Conservation (phyloP, 2,888 invertebrate genomes). For the Pachymerium ferrugineum region DNA sequence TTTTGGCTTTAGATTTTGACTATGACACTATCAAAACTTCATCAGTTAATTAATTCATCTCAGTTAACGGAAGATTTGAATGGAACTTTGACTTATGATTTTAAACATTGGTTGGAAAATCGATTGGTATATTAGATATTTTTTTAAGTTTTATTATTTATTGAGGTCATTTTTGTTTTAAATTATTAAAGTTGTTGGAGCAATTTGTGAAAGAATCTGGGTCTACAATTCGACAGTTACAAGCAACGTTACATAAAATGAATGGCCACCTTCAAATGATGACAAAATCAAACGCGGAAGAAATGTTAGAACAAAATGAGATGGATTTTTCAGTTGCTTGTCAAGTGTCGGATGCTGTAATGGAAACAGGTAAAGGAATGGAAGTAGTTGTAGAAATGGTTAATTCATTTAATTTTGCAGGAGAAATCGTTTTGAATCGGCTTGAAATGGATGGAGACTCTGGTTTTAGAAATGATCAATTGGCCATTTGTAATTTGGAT, state of each 20-base stretch:
- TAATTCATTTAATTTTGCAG: constrained; percentile 32
- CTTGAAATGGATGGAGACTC: constrained; percentile 51
- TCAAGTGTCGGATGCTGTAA: neutral
- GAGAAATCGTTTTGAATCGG: constrained; percentile 54
- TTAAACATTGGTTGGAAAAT: constrained; percentile 67
- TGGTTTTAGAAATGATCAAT: constrained; percentile 37
- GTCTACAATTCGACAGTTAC: constrained; percentile 57
- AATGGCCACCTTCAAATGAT: neutral
- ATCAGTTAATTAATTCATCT: constrained; percentile 61
- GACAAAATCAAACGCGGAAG: neutral
- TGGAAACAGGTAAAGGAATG: constrained; percentile 28
- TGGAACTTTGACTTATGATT: constrained; percentile 65
- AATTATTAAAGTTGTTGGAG: constrained; percentile 57
- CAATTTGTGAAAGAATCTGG: constrained; percentile 60
- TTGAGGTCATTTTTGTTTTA: constrained; percentile 36
- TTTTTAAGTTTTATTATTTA: constrained; percentile 28
- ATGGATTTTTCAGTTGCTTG: neutral
- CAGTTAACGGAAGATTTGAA: constrained; percentile 68
- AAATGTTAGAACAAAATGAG: neutral
- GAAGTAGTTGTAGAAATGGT: neutral
- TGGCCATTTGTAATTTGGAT: constrained; percentile 23
- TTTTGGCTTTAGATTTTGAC: constrained; percentile 58
- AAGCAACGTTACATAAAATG: constrained; percentile 57
- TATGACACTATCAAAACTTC: constrained; percentile 62
- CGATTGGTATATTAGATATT: constrained; percentile 58